These are phyloP conservation scores for Sphenopsis melanotis DNA, from an alignment of 2,797 vertebrate genomes.

Conservation along the genomic window DNA sequence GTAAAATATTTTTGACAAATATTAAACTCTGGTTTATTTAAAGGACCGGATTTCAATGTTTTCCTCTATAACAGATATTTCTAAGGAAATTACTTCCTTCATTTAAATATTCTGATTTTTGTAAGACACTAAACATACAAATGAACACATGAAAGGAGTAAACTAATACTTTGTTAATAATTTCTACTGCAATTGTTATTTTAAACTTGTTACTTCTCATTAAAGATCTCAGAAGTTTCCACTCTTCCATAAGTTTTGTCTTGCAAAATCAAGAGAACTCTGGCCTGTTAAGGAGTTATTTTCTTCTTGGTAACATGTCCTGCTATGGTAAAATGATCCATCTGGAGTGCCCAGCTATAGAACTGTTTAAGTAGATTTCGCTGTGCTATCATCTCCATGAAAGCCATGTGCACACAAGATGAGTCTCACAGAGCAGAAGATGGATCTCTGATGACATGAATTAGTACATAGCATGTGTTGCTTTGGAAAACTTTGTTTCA, in stretches of 20 bases:
- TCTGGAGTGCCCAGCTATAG: background rate
- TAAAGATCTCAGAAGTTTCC: constrained; percentile 6
- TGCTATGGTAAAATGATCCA: constrained; percentile 46
- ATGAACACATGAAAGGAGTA: constrained; percentile 39
- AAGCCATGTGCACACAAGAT: constrained; percentile 44
- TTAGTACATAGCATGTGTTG: constrained; percentile 36
- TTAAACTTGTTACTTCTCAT: constrained; percentile 14
- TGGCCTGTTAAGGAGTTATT: constrained; percentile 46
- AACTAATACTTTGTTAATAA: constrained; percentile 46
- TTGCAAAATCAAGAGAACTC: constrained; percentile 33
- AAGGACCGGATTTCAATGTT: background rate
- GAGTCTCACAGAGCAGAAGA: background rate
- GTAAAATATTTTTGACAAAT: background rate
- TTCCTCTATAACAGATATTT: constrained; percentile 20
- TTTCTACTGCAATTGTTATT: constrained; percentile 14
- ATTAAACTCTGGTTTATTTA: constrained; percentile 6
- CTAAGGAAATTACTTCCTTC: constrained; percentile 42
- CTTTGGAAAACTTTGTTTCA: constrained; percentile 57
- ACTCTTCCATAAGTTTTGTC: constrained; percentile 7
- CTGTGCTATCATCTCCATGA: constrained; percentile 6
- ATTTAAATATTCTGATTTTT: constrained; percentile 26
- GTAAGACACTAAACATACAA: background rate
- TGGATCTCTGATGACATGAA: constrained; percentile 26
- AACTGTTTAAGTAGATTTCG: background rate
- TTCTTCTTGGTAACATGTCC: constrained; percentile 35